A percentile compares a stretch with the other conserved stretches of the same genome.
These are phyloP conservation scores for Temnothorax ravouxi DNA, from an alignment of 2,888 invertebrate genomes.

Conservation along the genomic window DNA sequence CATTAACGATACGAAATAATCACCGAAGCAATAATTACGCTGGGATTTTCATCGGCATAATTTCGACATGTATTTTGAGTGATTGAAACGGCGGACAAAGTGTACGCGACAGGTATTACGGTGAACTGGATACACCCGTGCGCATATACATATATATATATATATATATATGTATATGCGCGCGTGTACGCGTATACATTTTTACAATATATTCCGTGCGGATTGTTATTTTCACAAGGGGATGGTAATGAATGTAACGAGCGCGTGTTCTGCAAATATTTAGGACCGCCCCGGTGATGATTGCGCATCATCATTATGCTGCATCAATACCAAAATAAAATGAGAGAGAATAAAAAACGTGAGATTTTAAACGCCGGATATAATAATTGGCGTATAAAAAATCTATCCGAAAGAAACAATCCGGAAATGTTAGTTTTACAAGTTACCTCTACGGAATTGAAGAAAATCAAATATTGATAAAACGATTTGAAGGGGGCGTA, in stretches of 20 bases:
- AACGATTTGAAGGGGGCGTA: not conserved
- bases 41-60: conserved; percentile 43
- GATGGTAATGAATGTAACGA: conserved; percentile 39
- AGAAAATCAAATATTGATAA: not conserved
- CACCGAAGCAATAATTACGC: conserved; percentile 41
- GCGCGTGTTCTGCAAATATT: conserved; percentile 42
- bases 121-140: not conserved
- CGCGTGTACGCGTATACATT: not conserved
- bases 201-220: conserved; percentile 37
- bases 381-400: conserved; percentile 19
- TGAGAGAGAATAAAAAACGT: not conserved
- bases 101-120: conserved; percentile 3
- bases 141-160: no score
- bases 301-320: conserved; percentile 40
- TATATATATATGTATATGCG: no score
- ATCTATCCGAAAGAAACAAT: not conserved
- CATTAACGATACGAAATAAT: conserved; percentile 54
- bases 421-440: not conserved
- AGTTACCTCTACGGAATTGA: not conserved
- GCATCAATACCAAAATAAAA: conserved; percentile 20
- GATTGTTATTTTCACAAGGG: conserved; percentile 45
- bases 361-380: conserved; percentile 23
- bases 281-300: conserved; percentile 33
- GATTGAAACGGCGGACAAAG: conserved; percentile 28
- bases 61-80: conserved; percentile 33